Conservation (phyloP, 2,113 vertebrate genomes). For the Dicaeum eximium region DNA sequence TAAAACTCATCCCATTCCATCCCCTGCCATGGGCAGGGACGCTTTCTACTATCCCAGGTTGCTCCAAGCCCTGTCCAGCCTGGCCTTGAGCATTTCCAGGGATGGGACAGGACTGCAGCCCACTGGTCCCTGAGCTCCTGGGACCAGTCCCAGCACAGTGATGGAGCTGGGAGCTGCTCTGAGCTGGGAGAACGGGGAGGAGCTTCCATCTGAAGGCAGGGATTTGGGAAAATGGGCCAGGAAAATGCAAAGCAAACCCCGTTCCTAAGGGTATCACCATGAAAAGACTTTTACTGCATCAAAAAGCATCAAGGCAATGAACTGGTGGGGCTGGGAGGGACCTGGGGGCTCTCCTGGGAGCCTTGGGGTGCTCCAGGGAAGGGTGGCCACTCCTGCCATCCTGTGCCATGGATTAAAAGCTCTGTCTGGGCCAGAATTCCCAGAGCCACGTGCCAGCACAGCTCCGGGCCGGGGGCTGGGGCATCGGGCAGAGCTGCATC, state of each 20-base stretch:
- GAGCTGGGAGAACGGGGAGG: background rate
- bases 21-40: background rate
- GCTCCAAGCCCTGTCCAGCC: accelerated
- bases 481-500: accelerated
- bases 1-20: background rate
- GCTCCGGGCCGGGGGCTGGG: accelerated
- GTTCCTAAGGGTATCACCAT: background rate
- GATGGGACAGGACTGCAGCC: background rate
- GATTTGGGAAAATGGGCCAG: background rate
- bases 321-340: background rate
- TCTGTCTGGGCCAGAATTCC: background rate
- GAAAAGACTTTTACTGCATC: accelerated
- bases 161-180: background rate
- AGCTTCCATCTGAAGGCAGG: background rate
- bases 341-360: background rate
- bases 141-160: background rate
- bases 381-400: background rate
- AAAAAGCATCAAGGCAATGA: accelerated
- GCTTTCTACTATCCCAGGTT: background rate
- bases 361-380: background rate
- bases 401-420: background rate
- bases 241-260: background rate
- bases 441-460: background rate
- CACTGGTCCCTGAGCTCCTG: accelerated
- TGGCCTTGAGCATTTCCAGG: background rate